phyloP scores from a whole-genome alignment of 2,113 vertebrate genomes.

The Leptosomus discolor region DNA sequence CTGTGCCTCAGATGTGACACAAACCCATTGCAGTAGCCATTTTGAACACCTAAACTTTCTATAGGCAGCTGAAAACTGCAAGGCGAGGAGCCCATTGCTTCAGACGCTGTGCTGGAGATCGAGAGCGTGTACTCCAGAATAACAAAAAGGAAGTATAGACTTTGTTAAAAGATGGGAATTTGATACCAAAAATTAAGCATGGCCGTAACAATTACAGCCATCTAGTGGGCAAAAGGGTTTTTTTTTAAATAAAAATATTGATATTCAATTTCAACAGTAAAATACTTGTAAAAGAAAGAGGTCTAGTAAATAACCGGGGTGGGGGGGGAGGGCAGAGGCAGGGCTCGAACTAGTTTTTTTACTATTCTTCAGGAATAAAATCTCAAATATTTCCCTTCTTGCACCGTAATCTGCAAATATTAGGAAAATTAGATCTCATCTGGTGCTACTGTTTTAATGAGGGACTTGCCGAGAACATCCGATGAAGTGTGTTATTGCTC shows the following conservation, averaged over 20 bases:
- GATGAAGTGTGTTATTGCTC: not conserved
- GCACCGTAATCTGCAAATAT: not conserved
- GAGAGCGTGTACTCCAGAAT: not conserved
- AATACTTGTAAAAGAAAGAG: not conserved
- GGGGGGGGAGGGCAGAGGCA: too few relatives aligned
- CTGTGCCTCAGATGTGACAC: not conserved
- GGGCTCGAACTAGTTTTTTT: not conserved
- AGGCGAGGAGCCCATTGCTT: not conserved
- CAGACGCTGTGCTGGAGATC: rapidly evolving
- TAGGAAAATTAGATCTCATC: not conserved
- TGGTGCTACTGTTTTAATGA: not conserved
- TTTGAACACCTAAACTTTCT: not conserved
- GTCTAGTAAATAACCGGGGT: not conserved
- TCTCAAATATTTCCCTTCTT: not conserved
- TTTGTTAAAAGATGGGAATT: not conserved
- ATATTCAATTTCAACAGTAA: not conserved
- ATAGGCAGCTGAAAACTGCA: not conserved
- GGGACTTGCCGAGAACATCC: not conserved
- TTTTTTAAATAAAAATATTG: not conserved
- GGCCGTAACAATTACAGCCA: constrained; percentile 29
- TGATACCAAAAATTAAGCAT: not conserved
- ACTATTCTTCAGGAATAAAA: not conserved
- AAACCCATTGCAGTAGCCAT: not conserved
- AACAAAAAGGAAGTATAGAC: not conserved
- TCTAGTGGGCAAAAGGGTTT: constrained; percentile 26